Conservation (phyloP, 2,797 vertebrate genomes). For the Morus bassanus region DNA sequence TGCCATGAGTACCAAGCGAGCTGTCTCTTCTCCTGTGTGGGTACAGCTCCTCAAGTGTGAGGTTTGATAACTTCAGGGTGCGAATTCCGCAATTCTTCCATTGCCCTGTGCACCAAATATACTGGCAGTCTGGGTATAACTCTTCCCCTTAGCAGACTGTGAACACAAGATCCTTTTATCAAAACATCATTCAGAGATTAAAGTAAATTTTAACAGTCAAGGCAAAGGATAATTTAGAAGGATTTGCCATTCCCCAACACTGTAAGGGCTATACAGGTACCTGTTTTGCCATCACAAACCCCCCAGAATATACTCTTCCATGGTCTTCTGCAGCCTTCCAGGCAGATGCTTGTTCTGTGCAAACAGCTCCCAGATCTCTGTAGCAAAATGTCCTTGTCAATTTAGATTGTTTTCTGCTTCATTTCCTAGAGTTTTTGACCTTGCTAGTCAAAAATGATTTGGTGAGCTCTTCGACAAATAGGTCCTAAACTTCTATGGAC, state of each 20-base stretch:
- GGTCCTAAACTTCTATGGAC: not conserved
- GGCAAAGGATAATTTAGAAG: not conserved
- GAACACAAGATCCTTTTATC: not conserved
- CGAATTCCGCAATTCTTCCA: not conserved
- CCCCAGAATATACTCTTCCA: not conserved
- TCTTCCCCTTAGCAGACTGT: not conserved
- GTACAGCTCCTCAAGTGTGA: not conserved
- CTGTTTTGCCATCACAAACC: not conserved
- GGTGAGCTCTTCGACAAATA: not conserved
- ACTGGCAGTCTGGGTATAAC: not conserved
- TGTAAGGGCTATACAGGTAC: not conserved
- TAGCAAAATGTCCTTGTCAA: not conserved
- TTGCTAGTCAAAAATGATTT: not conserved
- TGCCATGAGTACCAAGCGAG: not conserved
- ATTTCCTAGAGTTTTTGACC: conserved; percentile 4
- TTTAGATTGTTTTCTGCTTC: conserved; percentile 1
- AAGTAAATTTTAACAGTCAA: not conserved
- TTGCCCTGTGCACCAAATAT: not conserved
- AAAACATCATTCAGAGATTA: not conserved
- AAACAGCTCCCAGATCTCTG: not conserved
- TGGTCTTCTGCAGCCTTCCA: not conserved
- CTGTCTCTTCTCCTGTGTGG: not conserved
- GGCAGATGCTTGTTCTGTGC: not conserved
- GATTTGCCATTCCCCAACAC: not conserved
- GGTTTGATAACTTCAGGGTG: not conserved